Base-by-base conservation (phyloP, 1,140 invertebrate genomes). In the Bradynema listronoti region DNA sequence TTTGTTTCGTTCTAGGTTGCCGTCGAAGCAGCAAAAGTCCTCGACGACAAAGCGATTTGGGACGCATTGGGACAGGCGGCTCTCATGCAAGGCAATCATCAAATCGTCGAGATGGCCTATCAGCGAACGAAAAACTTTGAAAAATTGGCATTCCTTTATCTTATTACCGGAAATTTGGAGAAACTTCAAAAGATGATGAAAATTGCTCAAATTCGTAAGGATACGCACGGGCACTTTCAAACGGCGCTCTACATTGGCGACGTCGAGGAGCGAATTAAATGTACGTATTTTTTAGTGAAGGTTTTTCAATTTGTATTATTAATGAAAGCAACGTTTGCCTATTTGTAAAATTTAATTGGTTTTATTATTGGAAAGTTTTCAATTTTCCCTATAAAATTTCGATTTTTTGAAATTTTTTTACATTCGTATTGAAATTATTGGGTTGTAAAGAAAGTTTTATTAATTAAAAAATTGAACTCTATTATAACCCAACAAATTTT, bases 101-200 rank as follows among this genome's bases (percentile, higher is more conserved):
- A 78, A 77, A 83, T 86, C 19, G 93, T 97, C 0, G 95, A 98
- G 80, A 96, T 97, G 91, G 94, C 91, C 65, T 99, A 99, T 81
- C 94, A 99, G 80, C 85, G 93, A 63, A 98, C 92, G 3, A 99
- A 98, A 81, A 95, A 96, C 81, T 99, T 98, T 80, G 92, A 98
- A 78, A 97, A 96, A 80, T 83, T 99, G 0, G 89, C 92, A 3
- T 98, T 99, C 82, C 83, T 99, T 6, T 99, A 99, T 80, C 82
- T 98, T 4, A 93, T 99, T 58, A 98, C 94, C 33, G 95, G 95
- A 19, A 98, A 99, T 80, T 80, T 96, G 68, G 94, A 98, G 43
- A 99, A 99, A 79, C 81, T 99, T 46, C 85, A 85, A 50, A 98
- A 98, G 80, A 98, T 99, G 94, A 95, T 90, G 81, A 97, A 96